Conservation (phyloP, 1,140 invertebrate genomes). For the Vollenhovia emeryi region DNA sequence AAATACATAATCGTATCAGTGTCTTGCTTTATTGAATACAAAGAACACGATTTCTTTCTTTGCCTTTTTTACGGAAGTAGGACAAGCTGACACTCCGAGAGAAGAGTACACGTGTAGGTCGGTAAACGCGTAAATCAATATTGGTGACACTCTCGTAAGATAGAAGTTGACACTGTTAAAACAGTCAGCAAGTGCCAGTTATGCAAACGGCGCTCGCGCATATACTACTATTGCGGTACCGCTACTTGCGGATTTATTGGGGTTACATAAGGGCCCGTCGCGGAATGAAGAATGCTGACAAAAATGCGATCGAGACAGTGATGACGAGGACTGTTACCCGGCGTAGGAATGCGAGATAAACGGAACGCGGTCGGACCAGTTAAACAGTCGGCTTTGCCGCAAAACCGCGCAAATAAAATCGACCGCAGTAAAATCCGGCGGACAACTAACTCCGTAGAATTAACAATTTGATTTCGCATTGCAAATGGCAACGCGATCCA, state of each 20-base stretch:
- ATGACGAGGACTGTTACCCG: neutral
- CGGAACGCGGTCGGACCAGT: neutral
- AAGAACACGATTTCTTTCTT: neutral
- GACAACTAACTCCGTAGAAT: neutral
- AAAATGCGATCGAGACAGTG: constrained; percentile 24
- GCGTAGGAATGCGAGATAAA: neutral
- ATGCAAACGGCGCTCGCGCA: constrained; percentile 32
- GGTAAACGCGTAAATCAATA: neutral
- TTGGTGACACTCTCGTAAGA: too few species aligned
- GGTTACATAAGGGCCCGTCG: constrained; percentile 24
- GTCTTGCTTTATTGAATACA: neutral
- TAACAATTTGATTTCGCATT: constrained; percentile 39
- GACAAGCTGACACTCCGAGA: neutral
- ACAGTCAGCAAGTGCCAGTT: constrained; percentile 11
- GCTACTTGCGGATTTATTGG: constrained; percentile 47
- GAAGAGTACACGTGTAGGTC: neutral
- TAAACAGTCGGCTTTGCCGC: neutral
- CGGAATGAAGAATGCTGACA: constrained; percentile 14
- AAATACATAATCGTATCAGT: neutral
- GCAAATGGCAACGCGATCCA: constrained; percentile 11
- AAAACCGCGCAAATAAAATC: constrained; percentile 42
- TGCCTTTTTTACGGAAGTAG: neutral
- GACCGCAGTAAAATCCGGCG: constrained; percentile 20
- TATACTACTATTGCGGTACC: neutral
- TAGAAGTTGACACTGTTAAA: constrained; percentile 35